phyloP scores from a whole-genome alignment of 2,888 invertebrate species.

The Oegoconia quadripuncta region DNA sequence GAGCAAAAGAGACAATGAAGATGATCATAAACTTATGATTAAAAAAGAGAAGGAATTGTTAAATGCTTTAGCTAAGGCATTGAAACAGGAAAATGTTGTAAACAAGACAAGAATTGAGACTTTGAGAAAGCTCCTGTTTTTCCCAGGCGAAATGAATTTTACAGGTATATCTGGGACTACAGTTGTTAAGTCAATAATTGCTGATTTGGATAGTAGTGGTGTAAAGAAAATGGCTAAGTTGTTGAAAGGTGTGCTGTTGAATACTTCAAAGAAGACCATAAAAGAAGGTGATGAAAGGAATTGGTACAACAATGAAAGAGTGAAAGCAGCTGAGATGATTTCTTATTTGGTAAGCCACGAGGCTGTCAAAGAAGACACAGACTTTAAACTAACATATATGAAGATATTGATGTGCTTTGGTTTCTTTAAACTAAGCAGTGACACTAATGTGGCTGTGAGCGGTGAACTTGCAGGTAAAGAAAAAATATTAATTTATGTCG shows the following conservation, averaged over 20 bases:
- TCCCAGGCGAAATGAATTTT: constrained; percentile 86
- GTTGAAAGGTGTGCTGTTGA: constrained; percentile 81
- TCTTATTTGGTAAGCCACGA: constrained; percentile 76
- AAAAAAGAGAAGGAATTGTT: constrained; percentile 78
- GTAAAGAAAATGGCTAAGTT: constrained; percentile 81
- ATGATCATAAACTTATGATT: constrained; percentile 73
- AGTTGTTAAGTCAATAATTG: constrained; percentile 81
- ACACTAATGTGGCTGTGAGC: constrained; percentile 71
- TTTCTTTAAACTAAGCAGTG: constrained; percentile 79
- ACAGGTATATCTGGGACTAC: constrained; percentile 85
- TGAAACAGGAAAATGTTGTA: constrained; percentile 69
- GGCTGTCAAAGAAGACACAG: constrained; percentile 72
- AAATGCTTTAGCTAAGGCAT: constrained; percentile 64
- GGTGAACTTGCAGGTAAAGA: constrained; percentile 82
- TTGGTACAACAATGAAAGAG: constrained; percentile 84
- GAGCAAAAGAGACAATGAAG: constrained; percentile 65
- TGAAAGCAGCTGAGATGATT: constrained; percentile 80
- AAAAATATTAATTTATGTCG: too few relatives aligned
- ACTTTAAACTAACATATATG: constrained; percentile 83
- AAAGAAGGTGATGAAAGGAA: constrained; percentile 69
- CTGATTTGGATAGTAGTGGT: constrained; percentile 78
- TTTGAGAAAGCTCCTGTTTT: constrained; percentile 81
- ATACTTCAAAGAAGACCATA: constrained; percentile 72
- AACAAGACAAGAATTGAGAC: constrained; percentile 76
- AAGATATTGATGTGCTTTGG: constrained; percentile 82